Percentiles rank a stretch among this genome's conserved stretches.
Conservation (phyloP, 1,140 invertebrate genomes). For the Drosophila nigromelanica region DNA sequence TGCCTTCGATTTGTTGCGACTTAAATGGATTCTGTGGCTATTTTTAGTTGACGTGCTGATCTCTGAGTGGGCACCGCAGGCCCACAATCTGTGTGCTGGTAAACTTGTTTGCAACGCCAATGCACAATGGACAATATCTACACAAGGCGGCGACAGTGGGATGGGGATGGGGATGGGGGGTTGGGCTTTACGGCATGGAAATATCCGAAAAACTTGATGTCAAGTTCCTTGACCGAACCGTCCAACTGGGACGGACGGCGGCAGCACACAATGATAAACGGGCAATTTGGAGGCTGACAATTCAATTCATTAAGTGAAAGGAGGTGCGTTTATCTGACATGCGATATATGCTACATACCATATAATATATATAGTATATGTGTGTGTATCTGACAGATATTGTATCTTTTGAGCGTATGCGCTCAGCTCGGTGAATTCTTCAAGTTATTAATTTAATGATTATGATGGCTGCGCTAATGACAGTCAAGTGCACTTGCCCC, state of each 20-base stretch:
- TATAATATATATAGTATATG: not conserved
- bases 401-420: slow-evolving; percentile 18
- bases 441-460: slow-evolving; percentile 78
- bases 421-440: slow-evolving; percentile 29
- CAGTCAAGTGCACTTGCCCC: slow-evolving; percentile 69
- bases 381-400: slow-evolving; percentile 9
- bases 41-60: slow-evolving; percentile 55
- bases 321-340: slow-evolving; percentile 17
- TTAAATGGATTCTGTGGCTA: slow-evolving; percentile 66
- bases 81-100: not conserved
- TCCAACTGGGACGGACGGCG: not conserved
- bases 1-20: slow-evolving; percentile 42
- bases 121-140: slow-evolving; percentile 21
- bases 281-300: slow-evolving; percentile 54
- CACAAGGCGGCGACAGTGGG: not conserved
- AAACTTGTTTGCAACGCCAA: slow-evolving; percentile 61
- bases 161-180: not conserved
- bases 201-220: slow-evolving; percentile 4
- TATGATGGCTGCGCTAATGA: slow-evolving; percentile 77
- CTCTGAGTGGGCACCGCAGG: slow-evolving; percentile 50
- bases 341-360: slow-evolving; percentile 1
- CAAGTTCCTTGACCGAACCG: slow-evolving; percentile 64
- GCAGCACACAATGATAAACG: slow-evolving; percentile 28
- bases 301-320: slow-evolving; percentile 69
- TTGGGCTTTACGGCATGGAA: not conserved